These are phyloP conservation scores for Pristionchus exspectatus DNA, from an alignment of 2,888 invertebrate species.

Conservation along the genomic window DNA sequence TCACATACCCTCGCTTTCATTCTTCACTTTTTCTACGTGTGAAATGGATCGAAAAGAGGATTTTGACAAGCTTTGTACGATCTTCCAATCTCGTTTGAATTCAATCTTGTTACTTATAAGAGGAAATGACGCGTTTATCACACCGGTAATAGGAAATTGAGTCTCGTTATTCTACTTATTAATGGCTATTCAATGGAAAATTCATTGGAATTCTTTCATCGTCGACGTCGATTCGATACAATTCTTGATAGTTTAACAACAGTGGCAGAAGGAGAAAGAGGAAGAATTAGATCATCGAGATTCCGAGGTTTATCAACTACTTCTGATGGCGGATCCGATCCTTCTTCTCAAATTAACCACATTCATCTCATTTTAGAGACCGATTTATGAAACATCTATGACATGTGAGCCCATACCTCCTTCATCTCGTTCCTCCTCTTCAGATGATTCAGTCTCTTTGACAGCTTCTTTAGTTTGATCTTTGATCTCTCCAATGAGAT, in stretches of 20 bases:
- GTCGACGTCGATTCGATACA: not conserved
- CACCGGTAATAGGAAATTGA: constrained; percentile 20
- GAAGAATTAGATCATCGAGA: constrained; percentile 46
- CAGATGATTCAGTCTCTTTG: constrained; percentile 6
- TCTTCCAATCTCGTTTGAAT: not conserved
- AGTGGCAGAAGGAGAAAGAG: constrained; percentile 33
- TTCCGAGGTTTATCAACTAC: constrained; percentile 36
- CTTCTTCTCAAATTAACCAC: not conserved
- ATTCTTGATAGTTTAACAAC: constrained; percentile 41
- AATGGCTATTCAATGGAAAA: not conserved
- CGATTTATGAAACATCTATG: not conserved
- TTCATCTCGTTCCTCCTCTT: constrained; percentile 34
- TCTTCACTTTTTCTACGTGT: not conserved
- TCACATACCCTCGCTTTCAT: not conserved
- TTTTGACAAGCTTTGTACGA: not conserved
- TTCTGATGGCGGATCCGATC: constrained; percentile 1
- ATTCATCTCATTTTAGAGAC: no score
- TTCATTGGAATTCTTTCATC: not conserved
- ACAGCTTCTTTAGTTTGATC: constrained; percentile 27
- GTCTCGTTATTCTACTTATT: constrained; percentile 7
- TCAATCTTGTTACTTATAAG: not conserved
- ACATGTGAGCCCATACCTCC: not conserved
- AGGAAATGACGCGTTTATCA: constrained; percentile 31
- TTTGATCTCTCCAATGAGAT: constrained; percentile 30
- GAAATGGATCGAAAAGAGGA: not conserved